A percentile compares a stretch with the other conserved stretches of the same genome.
Conservation (phyloP, 2,888 invertebrate genomes). For the Thysanoteuthis rhombus region DNA sequence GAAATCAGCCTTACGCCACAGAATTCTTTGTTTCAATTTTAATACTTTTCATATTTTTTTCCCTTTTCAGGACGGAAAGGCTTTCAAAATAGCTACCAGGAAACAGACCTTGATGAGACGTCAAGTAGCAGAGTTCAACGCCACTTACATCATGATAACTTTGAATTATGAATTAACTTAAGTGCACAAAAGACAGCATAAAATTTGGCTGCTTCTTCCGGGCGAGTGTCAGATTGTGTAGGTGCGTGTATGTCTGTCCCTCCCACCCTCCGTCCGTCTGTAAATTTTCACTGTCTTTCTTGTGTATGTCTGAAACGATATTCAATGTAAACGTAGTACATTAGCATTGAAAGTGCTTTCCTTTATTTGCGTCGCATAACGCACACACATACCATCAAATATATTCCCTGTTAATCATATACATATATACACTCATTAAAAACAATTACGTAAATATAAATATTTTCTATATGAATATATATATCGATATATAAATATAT, state of each 20-base stretch:
- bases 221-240: background rate
- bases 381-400: background rate
- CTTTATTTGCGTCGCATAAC: background rate
- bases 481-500: background rate
- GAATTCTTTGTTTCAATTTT: no score
- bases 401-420: background rate
- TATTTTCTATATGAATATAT: background rate
- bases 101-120: background rate
- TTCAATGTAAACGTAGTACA: background rate
- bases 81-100: background rate
- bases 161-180: background rate
- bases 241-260: background rate
- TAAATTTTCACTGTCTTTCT: background rate
- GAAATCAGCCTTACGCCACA: no score
- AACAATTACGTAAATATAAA: background rate
- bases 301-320: background rate
- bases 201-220: background rate
- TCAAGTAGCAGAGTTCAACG: background rate
- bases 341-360: background rate
- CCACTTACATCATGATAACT: background rate
- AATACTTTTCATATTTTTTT: no score
- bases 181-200: background rate
- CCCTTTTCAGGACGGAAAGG: background rate
- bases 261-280: constrained; percentile 12
- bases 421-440: background rate